Evolutionary conservation across 2,888 invertebrate genomes (phyloP).

Genomic region (Drosophila formosana): DNA sequence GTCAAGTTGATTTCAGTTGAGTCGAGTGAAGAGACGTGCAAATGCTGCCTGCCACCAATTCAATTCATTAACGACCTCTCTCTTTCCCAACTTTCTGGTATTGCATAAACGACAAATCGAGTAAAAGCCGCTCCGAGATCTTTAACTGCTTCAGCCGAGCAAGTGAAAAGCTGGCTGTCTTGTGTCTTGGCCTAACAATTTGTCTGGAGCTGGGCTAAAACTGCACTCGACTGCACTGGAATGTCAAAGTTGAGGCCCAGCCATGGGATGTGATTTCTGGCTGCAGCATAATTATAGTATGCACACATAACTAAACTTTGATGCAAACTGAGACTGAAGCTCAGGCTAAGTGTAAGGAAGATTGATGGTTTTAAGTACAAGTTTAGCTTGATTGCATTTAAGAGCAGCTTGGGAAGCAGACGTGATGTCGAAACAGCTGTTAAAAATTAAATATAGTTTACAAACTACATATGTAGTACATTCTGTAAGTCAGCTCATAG

Average conservation of each 20-base stretch:
- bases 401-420: neutral
- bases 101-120: constrained; percentile 58
- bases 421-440: neutral
- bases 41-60: constrained; percentile 31
- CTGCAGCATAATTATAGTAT: constrained; percentile 4
- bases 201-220: constrained; percentile 23
- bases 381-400: neutral
- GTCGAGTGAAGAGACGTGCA: constrained; percentile 26
- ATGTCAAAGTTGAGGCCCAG: constrained; percentile 29
- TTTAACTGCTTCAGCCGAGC: constrained; percentile 11
- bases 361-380: constrained; percentile 2
- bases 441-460: neutral
- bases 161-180: constrained; percentile 26
- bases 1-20: constrained; percentile 24
- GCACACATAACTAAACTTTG: neutral
- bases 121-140: constrained; percentile 26
- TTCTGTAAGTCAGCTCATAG: neutral
- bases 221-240: constrained; percentile 11
- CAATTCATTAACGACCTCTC: constrained; percentile 23
- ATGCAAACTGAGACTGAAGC: neutral
- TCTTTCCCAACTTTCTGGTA: constrained; percentile 26
- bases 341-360: constrained; percentile 3
- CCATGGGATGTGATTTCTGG: constrained; percentile 6
- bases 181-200: constrained; percentile 23
- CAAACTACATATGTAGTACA: neutral